Evolutionary conservation across 2,797 vertebrate genomes (phyloP).

Genomic region (Danio albolineatus): DNA sequence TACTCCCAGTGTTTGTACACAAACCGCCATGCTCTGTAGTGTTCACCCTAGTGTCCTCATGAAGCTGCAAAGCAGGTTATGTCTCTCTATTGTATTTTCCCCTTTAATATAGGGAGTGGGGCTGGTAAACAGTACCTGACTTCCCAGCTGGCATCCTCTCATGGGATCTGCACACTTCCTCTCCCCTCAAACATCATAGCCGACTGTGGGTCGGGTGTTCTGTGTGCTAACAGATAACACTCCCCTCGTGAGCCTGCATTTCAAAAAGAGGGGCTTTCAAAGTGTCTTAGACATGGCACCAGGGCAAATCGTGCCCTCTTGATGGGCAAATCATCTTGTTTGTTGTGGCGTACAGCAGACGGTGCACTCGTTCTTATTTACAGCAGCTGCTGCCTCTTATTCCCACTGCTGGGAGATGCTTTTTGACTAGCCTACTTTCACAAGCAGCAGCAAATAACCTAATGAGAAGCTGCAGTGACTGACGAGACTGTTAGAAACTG

Average conservation of each 20-base stretch:
- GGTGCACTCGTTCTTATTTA: conserved; percentile 10
- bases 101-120: conserved; percentile 40
- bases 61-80: conserved; percentile 55
- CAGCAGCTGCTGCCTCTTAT: conserved; percentile 10
- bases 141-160: conserved; percentile 35
- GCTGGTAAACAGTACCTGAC: conserved; percentile 45
- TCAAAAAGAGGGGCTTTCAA: conserved; percentile 7
- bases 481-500: not conserved
- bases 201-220: conserved; percentile 22
- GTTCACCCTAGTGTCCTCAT: conserved; percentile 26
- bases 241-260: conserved; percentile 1
- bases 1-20: conserved; percentile 43
- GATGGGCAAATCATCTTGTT: not conserved
- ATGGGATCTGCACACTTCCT: conserved; percentile 43
- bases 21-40: conserved; percentile 16
- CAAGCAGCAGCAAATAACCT: conserved; percentile 7
- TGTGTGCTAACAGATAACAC: conserved; percentile 20
- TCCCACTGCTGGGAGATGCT: conserved; percentile 14
- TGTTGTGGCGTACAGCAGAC: not conserved
- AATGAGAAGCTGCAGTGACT: not conserved
- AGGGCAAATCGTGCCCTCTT: conserved; percentile 7
- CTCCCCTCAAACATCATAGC: conserved; percentile 45
- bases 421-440: conserved; percentile 36
- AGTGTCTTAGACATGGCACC: not conserved
- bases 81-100: conserved; percentile 42